Conservation (phyloP, 1,140 invertebrate species). For the Lineus longissimus region DNA sequence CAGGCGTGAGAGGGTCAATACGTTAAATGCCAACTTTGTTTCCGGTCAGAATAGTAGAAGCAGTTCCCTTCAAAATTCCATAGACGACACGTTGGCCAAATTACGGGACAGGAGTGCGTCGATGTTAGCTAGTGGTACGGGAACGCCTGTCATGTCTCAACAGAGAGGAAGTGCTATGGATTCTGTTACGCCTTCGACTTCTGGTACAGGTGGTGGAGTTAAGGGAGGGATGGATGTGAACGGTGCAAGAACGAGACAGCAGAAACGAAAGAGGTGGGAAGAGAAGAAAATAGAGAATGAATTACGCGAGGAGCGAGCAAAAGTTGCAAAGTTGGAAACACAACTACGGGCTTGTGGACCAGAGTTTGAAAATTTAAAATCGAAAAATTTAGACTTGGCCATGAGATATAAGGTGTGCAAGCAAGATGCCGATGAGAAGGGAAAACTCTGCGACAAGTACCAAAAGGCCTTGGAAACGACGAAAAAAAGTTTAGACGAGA, state of each 20-base stretch:
- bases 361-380: conserved; percentile 3
- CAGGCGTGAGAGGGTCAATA: conserved; percentile 4
- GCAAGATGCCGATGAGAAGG: conserved; percentile 5
- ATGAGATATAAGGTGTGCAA: conserved; percentile 2
- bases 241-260: background rate
- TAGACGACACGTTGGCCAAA: conserved; percentile 2
- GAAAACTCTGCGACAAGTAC: conserved; percentile 5
- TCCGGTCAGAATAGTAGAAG: background rate
- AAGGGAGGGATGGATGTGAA: too few relatives aligned
- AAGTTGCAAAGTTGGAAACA: background rate
- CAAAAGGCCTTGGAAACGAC: conserved; percentile 4
- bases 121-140: background rate
- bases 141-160: background rate
- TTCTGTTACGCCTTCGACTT: too few relatives aligned
- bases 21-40: background rate
- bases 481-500: conserved; percentile 7
- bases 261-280: conserved; percentile 2
- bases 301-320: background rate
- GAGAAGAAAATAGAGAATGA: conserved; percentile 6
- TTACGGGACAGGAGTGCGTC: background rate
- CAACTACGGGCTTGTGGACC: conserved; percentile 1
- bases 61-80: background rate
- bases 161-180: conserved; percentile 1
- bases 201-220: too few relatives aligned
- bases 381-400: background rate